phyloP scores from a whole-genome alignment of 2,113 vertebrate species.

The Callospermophilus lateralis region DNA sequence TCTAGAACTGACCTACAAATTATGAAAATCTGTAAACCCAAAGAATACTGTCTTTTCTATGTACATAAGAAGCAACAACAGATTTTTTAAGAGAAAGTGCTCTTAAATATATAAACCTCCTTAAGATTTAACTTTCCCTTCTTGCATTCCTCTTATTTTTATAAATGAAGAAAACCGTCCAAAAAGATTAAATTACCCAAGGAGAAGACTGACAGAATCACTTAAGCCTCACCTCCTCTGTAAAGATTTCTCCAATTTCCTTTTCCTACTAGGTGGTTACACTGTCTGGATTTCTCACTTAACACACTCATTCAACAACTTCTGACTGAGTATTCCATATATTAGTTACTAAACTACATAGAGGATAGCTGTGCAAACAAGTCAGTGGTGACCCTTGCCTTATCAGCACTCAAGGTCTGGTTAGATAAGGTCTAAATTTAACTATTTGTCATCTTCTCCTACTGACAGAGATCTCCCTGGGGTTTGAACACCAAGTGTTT shows the following conservation, averaged over 20 bases:
- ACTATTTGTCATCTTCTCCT: neutral
- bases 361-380: neutral
- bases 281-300: slow-evolving; percentile 11
- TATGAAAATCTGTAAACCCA: slow-evolving; percentile 44
- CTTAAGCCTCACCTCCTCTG: neutral
- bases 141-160: slow-evolving; percentile 37
- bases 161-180: slow-evolving; percentile 37
- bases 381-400: neutral
- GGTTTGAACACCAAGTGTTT: neutral
- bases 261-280: neutral
- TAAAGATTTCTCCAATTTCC: slow-evolving; percentile 43
- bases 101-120: slow-evolving; percentile 27
- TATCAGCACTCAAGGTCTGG: neutral
- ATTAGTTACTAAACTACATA: neutral
- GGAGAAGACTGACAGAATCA: slow-evolving; percentile 9
- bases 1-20: slow-evolving; percentile 52
- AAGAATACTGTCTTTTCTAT: slow-evolving; percentile 54
- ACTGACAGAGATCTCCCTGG: slow-evolving; percentile 32
- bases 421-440: slow-evolving; percentile 1
- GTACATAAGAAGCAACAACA: slow-evolving; percentile 25
- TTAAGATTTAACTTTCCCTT: slow-evolving; percentile 46
- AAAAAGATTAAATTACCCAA: slow-evolving; percentile 51
- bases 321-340: neutral
- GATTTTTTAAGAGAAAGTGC: neutral
- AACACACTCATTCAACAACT: slow-evolving; percentile 30